Evolutionary conservation across 1,140 invertebrate genomes (phyloP).

Genomic region (Colletes gigas): DNA sequence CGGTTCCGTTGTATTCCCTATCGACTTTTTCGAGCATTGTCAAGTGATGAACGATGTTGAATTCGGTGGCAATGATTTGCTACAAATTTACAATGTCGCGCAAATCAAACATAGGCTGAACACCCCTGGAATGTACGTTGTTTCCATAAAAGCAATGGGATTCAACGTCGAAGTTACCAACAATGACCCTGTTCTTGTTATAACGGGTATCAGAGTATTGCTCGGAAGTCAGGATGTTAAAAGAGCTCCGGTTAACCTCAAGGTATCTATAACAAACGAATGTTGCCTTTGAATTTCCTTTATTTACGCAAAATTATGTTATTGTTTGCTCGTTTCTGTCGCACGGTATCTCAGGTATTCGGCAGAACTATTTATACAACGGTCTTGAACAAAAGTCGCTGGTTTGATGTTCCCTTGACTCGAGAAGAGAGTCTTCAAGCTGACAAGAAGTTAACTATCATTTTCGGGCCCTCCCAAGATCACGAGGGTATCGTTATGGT

Average conservation of each 20-base stretch:
- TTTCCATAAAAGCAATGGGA: conserved; percentile 92
- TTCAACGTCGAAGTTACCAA: conserved; percentile 95
- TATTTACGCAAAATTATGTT: neutral
- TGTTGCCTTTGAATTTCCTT: neutral
- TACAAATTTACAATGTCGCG: conserved; percentile 97
- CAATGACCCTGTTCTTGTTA: conserved; percentile 92
- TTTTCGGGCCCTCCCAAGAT: conserved; percentile 95
- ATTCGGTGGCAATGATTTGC: conserved; percentile 96
- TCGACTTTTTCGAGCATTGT: conserved; percentile 98
- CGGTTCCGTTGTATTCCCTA: conserved; percentile 87
- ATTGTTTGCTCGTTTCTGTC: neutral
- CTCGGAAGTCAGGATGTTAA: conserved; percentile 93
- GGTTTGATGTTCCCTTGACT: conserved; percentile 97
- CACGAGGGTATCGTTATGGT: conserved; percentile 94
- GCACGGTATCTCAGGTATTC: conserved; percentile 83
- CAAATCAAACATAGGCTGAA: conserved; percentile 97
- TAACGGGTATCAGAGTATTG: conserved; percentile 92
- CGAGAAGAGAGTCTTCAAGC: conserved; percentile 96
- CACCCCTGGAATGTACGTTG: conserved; percentile 94
- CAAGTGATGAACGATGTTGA: conserved; percentile 95
- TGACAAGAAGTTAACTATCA: conserved; percentile 95
- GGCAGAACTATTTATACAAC: conserved; percentile 90
- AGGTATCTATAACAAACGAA: conserved; percentile 79
- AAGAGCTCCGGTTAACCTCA: conserved; percentile 91
- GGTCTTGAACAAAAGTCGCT: conserved; percentile 88